Evolutionary conservation across 2,888 invertebrate genomes (phyloP).

Genomic region (Dolichopus griseipennis): DNA sequence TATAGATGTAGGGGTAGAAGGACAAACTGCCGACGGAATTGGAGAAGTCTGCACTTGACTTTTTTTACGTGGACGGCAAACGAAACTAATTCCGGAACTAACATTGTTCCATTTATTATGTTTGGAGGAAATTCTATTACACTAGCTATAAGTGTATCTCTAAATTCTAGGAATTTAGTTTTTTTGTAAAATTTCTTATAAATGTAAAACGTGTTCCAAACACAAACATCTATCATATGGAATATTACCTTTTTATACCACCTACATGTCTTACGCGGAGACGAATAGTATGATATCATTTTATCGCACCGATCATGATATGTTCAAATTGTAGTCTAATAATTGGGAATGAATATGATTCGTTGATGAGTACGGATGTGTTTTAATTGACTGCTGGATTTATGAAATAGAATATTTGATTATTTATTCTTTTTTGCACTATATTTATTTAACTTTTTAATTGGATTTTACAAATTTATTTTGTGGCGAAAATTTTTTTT

Average conservation of each 20-base stretch:
- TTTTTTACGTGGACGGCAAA: background rate
- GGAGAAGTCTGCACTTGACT: background rate
- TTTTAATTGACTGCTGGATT: too few species aligned
- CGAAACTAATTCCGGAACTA: background rate
- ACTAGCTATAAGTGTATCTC: background rate
- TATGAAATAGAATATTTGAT: too few species aligned
- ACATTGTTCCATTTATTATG: background rate
- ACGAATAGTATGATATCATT: slow-evolving; percentile 19
- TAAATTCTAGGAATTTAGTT: background rate
- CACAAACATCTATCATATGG: slow-evolving; percentile 18
- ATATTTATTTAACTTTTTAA: too few species aligned
- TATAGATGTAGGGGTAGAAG: too few species aligned
- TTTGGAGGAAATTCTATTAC: background rate
- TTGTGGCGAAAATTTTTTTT: too few species aligned
- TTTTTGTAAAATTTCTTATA: slow-evolving; percentile 7
- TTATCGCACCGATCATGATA: slow-evolving; percentile 18
- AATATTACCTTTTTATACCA: slow-evolving; percentile 22
- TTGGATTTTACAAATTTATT: too few species aligned
- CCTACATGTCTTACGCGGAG: slow-evolving; percentile 21
- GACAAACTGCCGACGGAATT: background rate
- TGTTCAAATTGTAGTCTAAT: slow-evolving; percentile 16
- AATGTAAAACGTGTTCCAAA: slow-evolving; percentile 13
- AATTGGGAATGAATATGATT: too few species aligned
- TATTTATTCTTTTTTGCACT: too few species aligned
- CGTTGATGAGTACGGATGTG: too few species aligned